Evolutionary conservation across 2,888 invertebrate species (phyloP).

Genomic region (Caenorhabditis sp.): DNA sequence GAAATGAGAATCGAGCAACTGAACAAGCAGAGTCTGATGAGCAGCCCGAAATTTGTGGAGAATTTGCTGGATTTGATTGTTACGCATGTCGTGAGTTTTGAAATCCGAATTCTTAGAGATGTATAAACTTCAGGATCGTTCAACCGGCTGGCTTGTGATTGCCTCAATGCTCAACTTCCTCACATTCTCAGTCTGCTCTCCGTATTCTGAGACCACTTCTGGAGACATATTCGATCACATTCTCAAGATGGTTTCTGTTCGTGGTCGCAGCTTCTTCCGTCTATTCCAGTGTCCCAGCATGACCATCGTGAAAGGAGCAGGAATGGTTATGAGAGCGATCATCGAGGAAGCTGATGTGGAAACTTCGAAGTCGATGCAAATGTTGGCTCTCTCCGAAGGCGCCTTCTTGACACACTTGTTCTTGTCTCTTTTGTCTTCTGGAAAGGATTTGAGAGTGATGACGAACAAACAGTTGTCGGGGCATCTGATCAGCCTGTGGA

Average conservation of each 20-base stretch:
- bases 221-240: conserved; percentile 90
- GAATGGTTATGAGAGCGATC: conserved; percentile 95
- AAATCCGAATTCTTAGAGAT: background rate
- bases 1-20: conserved; percentile 97
- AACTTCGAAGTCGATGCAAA: conserved; percentile 93
- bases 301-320: conserved; percentile 97
- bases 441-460: conserved; percentile 88
- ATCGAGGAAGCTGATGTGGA: conserved; percentile 97
- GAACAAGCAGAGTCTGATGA: conserved; percentile 91
- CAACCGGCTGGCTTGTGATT: conserved; percentile 95
- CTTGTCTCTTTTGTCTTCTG: conserved; percentile 91
- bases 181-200: conserved; percentile 97
- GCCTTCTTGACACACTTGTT: conserved; percentile 94
- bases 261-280: conserved; percentile 93
- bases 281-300: conserved; percentile 95
- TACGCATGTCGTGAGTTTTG: conserved; percentile 90
- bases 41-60: conserved; percentile 93
- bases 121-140: conserved; percentile 86
- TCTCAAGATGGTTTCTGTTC: conserved; percentile 93
- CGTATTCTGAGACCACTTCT: conserved; percentile 97
- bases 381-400: conserved; percentile 95
- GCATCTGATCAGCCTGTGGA: conserved; percentile 96
- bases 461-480: conserved; percentile 90
- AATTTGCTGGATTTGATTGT: conserved; percentile 96
- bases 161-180: conserved; percentile 98